Conservation (phyloP, 2,113 vertebrate species). For the Lagopus leucura region DNA sequence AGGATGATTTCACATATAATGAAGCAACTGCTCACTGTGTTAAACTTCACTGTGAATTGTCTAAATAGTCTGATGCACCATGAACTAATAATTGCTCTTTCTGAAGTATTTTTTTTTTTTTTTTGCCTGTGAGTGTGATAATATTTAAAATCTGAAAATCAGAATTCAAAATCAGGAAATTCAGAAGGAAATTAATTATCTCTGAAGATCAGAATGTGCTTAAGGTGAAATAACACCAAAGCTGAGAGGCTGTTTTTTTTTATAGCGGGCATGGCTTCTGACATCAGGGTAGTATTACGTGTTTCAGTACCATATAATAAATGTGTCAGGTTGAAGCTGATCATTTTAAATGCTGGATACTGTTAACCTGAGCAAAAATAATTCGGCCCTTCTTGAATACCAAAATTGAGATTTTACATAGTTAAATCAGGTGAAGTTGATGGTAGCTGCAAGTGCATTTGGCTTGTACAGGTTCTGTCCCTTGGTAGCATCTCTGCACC, state of each 20-base stretch:
- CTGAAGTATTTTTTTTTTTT: background rate
- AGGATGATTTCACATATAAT: background rate
- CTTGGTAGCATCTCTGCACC: rapidly evolving
- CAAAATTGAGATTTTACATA: background rate
- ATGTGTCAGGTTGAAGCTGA: background rate
- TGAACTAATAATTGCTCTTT: background rate
- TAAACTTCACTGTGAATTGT: background rate
- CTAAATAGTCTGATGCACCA: background rate
- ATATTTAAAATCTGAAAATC: background rate
- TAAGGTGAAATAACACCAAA: background rate
- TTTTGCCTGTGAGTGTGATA: background rate
- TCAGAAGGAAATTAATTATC: background rate
- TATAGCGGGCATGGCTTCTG: background rate
- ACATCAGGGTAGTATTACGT: rapidly evolving
- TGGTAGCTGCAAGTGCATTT: background rate
- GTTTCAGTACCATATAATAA: background rate
- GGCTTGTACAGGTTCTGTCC: background rate
- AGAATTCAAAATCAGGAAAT: background rate
- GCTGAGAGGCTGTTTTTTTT: background rate
- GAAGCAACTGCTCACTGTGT: background rate
- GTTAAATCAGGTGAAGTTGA: background rate
- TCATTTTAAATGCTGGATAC: background rate
- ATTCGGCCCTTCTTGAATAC: background rate
- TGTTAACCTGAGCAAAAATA: background rate
- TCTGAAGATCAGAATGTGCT: background rate